Conservation (phyloP, 1,140 invertebrate species). For the Asbolus verrucosus region DNA sequence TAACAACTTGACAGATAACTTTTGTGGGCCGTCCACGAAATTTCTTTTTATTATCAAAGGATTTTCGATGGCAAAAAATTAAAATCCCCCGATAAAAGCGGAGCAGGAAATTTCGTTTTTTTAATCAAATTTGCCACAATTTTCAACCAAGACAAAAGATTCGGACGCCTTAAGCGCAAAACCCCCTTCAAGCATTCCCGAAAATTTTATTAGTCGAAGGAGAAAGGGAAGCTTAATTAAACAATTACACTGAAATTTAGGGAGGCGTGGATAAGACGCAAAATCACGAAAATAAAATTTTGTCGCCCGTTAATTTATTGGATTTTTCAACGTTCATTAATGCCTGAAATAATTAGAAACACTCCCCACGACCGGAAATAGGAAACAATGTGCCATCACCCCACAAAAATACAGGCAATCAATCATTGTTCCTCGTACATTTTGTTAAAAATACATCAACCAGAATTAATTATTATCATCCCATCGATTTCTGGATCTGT, state of each 20-base stretch:
- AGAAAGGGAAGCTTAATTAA: slow-evolving; percentile 4
- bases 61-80: too few relatives aligned
- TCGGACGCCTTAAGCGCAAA: too few relatives aligned
- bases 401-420: slow-evolving; percentile 15
- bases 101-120: too few relatives aligned
- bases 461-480: slow-evolving; percentile 29
- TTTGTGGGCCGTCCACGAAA: too few relatives aligned
- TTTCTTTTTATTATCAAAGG: slow-evolving; percentile 5
- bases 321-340: slow-evolving; percentile 5
- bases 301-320: slow-evolving; percentile 9
- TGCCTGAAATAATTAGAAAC: slow-evolving; percentile 8
- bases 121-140: too few relatives aligned
- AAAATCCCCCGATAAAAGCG: background rate
- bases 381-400: slow-evolving; percentile 11
- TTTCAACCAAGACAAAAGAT: background rate
- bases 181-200: background rate
- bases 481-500: background rate
- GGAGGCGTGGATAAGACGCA: background rate
- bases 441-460: slow-evolving; percentile 22
- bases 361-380: background rate
- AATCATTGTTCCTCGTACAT: slow-evolving; percentile 17
- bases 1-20: slow-evolving; percentile 37
- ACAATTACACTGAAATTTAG: slow-evolving; percentile 4
- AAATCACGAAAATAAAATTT: slow-evolving; percentile 24
- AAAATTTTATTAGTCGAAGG: slow-evolving; percentile 9